A percentile compares a stretch with the other conserved stretches of the same genome.
Evolutionary conservation across 2,113 vertebrate species (phyloP).

Genomic region (Xiphophorus hellerii): DNA sequence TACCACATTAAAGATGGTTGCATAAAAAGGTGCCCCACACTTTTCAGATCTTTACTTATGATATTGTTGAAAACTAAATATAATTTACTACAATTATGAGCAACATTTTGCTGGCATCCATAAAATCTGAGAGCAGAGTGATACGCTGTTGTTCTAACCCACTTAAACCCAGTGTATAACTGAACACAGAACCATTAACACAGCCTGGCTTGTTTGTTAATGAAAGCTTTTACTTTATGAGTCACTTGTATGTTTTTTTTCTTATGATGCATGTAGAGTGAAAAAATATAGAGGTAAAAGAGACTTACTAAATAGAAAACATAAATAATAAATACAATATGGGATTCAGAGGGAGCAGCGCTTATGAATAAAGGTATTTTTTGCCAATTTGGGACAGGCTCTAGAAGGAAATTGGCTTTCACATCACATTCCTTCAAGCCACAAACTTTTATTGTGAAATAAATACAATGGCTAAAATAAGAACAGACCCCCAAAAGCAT

Average conservation of each 20-base stretch:
- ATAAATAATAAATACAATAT: conserved; percentile 29
- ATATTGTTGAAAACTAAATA: too few species aligned
- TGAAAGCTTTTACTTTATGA: conserved; percentile 1
- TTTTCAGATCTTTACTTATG: too few species aligned
- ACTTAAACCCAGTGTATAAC: not conserved
- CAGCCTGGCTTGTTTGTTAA: not conserved
- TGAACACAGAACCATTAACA: not conserved
- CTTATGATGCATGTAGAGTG: conserved; percentile 6
- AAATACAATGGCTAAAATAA: conserved; percentile 2
- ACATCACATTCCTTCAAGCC: conserved; percentile 5
- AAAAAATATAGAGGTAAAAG: not conserved
- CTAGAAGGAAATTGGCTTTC: conserved; percentile 11
- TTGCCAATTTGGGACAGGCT: conserved; percentile 16
- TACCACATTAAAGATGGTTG: too few species aligned
- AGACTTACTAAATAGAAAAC: conserved; percentile 33
- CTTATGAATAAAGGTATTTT: conserved; percentile 17
- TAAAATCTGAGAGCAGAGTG: not conserved
- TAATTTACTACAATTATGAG: too few species aligned
- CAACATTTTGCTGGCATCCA: not conserved
- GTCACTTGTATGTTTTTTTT: not conserved
- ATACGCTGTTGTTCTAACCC: not conserved
- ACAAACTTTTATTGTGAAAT: conserved; percentile 21
- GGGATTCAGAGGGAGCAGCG: conserved; percentile 21
- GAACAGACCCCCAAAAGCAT: not conserved
- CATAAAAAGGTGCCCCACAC: too few species aligned